Conservation (phyloP, 37 sponge, comb jelly and placozoan genomes). For the Mnemiopsis leidyi region DNA sequence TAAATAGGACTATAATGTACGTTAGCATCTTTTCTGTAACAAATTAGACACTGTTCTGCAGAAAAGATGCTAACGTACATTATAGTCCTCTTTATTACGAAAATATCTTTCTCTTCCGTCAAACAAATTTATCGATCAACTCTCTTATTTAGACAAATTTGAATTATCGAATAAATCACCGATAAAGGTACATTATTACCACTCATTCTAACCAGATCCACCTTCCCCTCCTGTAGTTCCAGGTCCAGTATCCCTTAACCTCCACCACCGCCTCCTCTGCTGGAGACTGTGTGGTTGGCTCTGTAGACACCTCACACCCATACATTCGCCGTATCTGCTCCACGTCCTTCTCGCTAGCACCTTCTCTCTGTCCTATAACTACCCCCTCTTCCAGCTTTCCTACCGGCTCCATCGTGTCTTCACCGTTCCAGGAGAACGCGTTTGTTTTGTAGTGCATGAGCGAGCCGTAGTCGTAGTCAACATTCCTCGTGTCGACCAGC, state of each 20-base stretch:
- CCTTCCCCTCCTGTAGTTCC: not conserved
- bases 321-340: conserved; percentile 51
- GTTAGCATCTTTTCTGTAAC: too few relatives aligned
- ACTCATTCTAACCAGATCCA: not conserved
- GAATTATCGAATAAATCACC: too few relatives aligned
- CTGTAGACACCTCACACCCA: conserved; percentile 11
- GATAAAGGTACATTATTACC: too few relatives aligned
- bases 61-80: too few relatives aligned
- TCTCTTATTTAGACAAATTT: too few relatives aligned
- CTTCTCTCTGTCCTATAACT: conserved; percentile 30
- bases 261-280: not conserved
- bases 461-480: conserved; percentile 48
- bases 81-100: too few relatives aligned
- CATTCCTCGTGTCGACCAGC: not conserved
- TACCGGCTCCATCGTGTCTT: not conserved
- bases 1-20: too few relatives aligned
- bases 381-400: conserved; percentile 2
- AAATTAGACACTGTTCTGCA: too few relatives aligned
- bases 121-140: too few relatives aligned
- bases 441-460: conserved; percentile 23
- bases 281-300: not conserved
- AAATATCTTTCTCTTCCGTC: too few relatives aligned
- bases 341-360: conserved; percentile 38
- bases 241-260: not conserved
- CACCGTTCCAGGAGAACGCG: conserved; percentile 3